Base-by-base conservation (phyloP, 2,797 vertebrate genomes). In the Selene dorsalis region DNA sequence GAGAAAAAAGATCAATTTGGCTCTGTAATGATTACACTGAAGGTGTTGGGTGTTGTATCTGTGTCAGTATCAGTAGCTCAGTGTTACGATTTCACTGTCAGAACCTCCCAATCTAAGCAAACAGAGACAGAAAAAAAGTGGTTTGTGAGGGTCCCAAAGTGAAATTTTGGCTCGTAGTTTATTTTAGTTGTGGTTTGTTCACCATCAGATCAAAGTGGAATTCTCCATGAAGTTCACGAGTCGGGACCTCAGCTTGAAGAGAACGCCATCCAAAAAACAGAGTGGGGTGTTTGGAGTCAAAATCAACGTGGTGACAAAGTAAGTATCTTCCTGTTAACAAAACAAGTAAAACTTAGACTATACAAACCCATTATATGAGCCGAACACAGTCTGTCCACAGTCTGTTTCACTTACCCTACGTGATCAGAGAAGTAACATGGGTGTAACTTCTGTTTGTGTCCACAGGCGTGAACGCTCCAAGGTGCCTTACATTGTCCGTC, bases 171-270 rank as follows among this genome's bases (percentile, higher is more conserved):
- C 30, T 30, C 5, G 32, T 16, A 4, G 61, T 71, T 61, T 67
- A 52, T 53, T 69, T 72, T 1, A 79, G 17, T 55, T 64, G 32
- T 38, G 64, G 30, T 73, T 73, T 73, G 26, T 77, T 61, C 58
- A 9, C 72, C 67, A 3, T 67, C 89, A 99, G 98, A 98, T 99
- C 92, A 98, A 99, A 92, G 98, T 99, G 89, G 97, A 99, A 86
- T 98, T 99, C 93, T 99, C 98, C 82, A 98, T 99, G 97, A 99
- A 99, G 91, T 99, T 99, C 88, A 99, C 97, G 0, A 99, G 97
- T 92, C 96, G 98, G 73, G 97, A 99, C 83, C 94, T 99, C 94
- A 99, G 98, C 87, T 92, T 99, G 83, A 99, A 99, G 95, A 95
- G 98, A 87, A 99, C 97, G 0, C 98, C 97, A 0, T 99, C 98